phyloP scores from a whole-genome alignment of 2,888 invertebrate species.

The Chydorus sphaericus region DNA sequence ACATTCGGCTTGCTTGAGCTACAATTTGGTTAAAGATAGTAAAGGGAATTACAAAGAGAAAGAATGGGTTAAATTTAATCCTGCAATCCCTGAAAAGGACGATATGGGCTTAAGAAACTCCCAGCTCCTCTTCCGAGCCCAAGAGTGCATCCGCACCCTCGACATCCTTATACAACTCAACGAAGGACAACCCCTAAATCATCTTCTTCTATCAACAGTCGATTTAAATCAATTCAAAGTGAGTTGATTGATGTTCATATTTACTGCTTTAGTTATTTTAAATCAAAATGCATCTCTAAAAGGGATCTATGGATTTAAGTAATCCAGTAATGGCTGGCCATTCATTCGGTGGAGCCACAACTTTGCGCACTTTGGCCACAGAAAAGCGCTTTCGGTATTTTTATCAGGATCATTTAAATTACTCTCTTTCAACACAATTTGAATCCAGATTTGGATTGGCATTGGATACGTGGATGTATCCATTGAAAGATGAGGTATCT shows the following conservation, averaged over 20 bases:
- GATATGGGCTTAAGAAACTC: constrained; percentile 3
- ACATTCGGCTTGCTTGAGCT: constrained; percentile 16
- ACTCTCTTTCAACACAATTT: too few species aligned
- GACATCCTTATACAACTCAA: constrained; percentile 37
- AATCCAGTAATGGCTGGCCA: constrained; percentile 41
- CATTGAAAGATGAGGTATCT: too few species aligned
- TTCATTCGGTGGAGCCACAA: constrained; percentile 49
- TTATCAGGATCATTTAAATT: too few species aligned
- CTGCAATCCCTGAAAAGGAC: neutral
- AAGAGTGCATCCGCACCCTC: constrained; percentile 36
- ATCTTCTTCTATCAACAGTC: constrained; percentile 32
- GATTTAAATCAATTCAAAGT: constrained; percentile 30
- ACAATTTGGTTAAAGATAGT: neutral
- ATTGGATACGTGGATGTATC: too few species aligned
- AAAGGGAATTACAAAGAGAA: constrained; percentile 3
- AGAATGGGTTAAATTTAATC: constrained; percentile 8
- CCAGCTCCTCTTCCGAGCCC: constrained; percentile 35
- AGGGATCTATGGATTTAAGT: constrained; percentile 34
- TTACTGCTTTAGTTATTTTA: too few species aligned
- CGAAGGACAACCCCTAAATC: constrained; percentile 26
- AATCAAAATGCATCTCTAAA: too few species aligned
- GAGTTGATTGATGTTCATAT: too few species aligned
- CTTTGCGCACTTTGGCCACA: constrained; percentile 37
- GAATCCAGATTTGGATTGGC: too few species aligned
- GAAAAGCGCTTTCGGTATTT: constrained; percentile 38